Conservation (phyloP, 2,888 invertebrate genomes). For the Boloria euphrosyne region DNA sequence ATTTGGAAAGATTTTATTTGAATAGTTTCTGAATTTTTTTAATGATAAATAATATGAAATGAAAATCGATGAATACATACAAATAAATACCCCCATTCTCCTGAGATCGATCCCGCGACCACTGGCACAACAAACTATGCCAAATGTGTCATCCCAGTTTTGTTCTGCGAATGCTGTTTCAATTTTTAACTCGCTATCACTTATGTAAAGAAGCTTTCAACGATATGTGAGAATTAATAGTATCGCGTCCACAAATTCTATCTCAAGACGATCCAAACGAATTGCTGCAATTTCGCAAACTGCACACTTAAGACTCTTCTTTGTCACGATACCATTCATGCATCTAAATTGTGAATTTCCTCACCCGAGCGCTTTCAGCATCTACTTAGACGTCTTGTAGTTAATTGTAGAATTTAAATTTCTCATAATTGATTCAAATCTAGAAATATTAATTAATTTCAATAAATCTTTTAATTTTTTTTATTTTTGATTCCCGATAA, state of each 20-base stretch:
- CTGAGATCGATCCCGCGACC: too few species aligned
- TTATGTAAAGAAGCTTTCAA: conserved; percentile 20
- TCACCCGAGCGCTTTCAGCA: conserved; percentile 15
- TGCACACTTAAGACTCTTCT: conserved; percentile 41
- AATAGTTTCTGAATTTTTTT: too few species aligned
- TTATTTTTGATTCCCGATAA: too few species aligned
- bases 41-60: not conserved
- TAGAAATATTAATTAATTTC: not conserved
- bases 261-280: conserved; percentile 44
- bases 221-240: conserved; percentile 40
- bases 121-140: too few species aligned
- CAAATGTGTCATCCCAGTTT: too few species aligned
- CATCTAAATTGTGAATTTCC: conserved; percentile 41
- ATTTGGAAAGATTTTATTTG: too few species aligned
- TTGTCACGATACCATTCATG: conserved; percentile 45
- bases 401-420: conserved; percentile 1
- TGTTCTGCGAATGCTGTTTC: not conserved
- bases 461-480: too few species aligned
- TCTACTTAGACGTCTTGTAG: conserved; percentile 1
- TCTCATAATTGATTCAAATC: not conserved
- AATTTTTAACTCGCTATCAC: conserved; percentile 3
- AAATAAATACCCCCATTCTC: not conserved
- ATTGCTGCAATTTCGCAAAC: conserved; percentile 46
- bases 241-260: conserved; percentile 44
- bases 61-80: not conserved